These are phyloP conservation scores for Catharus fuscescens DNA, from an alignment of 2,113 vertebrate species.

Conservation along the genomic window DNA sequence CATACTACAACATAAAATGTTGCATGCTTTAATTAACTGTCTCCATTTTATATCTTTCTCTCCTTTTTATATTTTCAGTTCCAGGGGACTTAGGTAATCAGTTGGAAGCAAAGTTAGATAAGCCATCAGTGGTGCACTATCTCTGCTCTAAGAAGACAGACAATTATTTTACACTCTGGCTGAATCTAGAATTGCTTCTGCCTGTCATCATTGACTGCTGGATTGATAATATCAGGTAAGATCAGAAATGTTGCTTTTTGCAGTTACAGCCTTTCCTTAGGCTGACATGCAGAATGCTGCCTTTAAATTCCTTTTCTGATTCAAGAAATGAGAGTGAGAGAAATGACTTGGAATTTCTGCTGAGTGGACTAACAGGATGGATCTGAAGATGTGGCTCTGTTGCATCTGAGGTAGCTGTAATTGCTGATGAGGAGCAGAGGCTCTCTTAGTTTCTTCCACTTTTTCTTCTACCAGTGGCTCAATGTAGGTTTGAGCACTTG, in stretches of 20 bases:
- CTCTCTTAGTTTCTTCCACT: neutral
- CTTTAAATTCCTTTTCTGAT: neutral
- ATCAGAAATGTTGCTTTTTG: neutral
- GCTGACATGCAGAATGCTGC: neutral
- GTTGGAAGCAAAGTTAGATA: constrained; percentile 94
- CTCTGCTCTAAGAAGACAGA: constrained; percentile 94
- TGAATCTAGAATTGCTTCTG: constrained; percentile 93
- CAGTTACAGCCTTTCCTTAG: neutral
- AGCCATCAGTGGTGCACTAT: constrained; percentile 95
- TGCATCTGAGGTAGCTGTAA: neutral
- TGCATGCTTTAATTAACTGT: neutral
- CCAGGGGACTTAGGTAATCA: constrained; percentile 97
- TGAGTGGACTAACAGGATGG: neutral
- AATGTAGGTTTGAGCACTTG: neutral
- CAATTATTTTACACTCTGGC: constrained; percentile 93
- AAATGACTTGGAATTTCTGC: neutral
- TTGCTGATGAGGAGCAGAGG: neutral
- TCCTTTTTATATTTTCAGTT: constrained; percentile 73
- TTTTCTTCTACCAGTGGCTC: neutral
- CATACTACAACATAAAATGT: neutral
- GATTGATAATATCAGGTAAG: constrained; percentile 98
- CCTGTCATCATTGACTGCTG: constrained; percentile 96
- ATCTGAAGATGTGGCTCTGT: neutral
- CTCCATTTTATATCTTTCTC: neutral
- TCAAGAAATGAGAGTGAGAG: neutral